Evolutionary conservation across 1,140 invertebrate genomes (phyloP).

Genomic region (Drosophila equinoxialis): DNA sequence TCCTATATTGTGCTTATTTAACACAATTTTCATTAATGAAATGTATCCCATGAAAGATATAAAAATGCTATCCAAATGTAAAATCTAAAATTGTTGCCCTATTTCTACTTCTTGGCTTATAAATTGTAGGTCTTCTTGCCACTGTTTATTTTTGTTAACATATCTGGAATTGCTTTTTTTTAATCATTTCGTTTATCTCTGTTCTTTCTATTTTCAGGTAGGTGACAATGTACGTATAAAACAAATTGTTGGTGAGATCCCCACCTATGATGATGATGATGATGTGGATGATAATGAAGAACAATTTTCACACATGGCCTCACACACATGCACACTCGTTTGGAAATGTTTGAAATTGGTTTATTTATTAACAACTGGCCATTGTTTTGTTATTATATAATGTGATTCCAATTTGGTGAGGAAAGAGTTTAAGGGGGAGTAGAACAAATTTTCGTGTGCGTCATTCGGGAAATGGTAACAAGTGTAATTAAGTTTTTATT

Average conservation of each 20-base stretch:
- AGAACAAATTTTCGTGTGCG: constrained; percentile 63
- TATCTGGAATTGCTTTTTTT: constrained; percentile 57
- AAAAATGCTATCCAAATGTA: constrained; percentile 9
- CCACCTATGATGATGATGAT: constrained; percentile 3
- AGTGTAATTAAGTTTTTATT: constrained; percentile 5
- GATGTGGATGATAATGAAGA: constrained; percentile 15
- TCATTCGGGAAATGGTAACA: constrained; percentile 41
- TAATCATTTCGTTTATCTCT: constrained; percentile 32
- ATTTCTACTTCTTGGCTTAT: constrained; percentile 18
- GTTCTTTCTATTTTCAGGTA: constrained; percentile 67
- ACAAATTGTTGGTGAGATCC: background rate
- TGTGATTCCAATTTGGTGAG: background rate
- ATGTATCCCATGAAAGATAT: background rate
- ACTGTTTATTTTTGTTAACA: constrained; percentile 51
- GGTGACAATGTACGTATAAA: constrained; percentile 77
- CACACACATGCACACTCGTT: background rate
- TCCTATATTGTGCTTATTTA: background rate
- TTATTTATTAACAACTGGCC: constrained; percentile 60
- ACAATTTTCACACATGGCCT: constrained; percentile 45
- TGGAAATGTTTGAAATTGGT: constrained; percentile 31
- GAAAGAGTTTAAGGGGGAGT: background rate
- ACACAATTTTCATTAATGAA: background rate
- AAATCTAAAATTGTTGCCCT: constrained; percentile 3
- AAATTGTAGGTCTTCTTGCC: constrained; percentile 36
- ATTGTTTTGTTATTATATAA: constrained; percentile 29